Conservation (phyloP, 1,140 invertebrate genomes). For the Drosophila parvula region DNA sequence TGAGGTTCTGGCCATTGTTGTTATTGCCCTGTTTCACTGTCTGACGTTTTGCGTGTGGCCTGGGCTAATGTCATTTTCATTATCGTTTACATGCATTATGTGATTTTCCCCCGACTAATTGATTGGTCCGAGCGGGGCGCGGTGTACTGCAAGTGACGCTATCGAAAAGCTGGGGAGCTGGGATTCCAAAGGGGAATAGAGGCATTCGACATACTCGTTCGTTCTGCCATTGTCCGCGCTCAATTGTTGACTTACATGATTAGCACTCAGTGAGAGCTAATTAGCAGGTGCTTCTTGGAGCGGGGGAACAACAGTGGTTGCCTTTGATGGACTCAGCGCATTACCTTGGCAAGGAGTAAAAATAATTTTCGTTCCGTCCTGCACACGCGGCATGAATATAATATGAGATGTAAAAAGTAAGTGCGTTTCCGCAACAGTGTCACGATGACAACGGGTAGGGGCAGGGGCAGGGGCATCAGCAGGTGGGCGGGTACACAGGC, state of each 20-base stretch:
- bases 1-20: constrained; percentile 9
- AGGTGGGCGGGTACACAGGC: too few species aligned
- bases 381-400: constrained; percentile 68
- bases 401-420: constrained; percentile 66
- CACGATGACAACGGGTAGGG: constrained; percentile 23
- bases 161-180: constrained; percentile 17
- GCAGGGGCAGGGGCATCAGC: not conserved
- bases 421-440: constrained; percentile 48
- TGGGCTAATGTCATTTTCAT: constrained; percentile 73
- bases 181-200: constrained; percentile 1
- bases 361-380: constrained; percentile 58
- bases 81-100: constrained; percentile 79
- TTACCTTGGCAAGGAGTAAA: constrained; percentile 34
- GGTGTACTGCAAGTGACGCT: constrained; percentile 53
- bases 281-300: constrained; percentile 22
- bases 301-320: not conserved
- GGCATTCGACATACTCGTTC: constrained; percentile 1
- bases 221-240: constrained; percentile 3
- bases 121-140: constrained; percentile 52
- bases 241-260: constrained; percentile 72
- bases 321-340: constrained; percentile 13
- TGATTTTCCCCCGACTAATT: constrained; percentile 73
- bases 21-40: constrained; percentile 18
- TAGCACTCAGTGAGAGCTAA: constrained; percentile 48
- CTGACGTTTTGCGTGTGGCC: constrained; percentile 44